A percentile compares a stretch with the other conserved stretches of the same genome.
Conservation (phyloP, 64 coral and sea anemone species). For the Orbicella faveolata region DNA sequence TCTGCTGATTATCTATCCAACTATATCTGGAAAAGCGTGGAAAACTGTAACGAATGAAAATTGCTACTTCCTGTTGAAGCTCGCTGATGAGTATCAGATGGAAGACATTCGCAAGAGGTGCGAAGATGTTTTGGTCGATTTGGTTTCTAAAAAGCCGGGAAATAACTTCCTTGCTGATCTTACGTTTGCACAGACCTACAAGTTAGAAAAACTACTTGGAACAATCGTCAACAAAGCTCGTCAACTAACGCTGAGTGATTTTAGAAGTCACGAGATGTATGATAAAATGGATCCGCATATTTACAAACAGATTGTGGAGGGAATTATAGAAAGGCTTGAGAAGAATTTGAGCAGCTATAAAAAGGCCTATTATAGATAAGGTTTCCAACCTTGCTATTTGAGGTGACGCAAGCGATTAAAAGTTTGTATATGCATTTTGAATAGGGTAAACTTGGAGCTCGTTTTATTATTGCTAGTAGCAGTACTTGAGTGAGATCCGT, state of each 20-base stretch:
- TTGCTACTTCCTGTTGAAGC: slow-evolving; percentile 31
- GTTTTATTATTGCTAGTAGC: too few relatives aligned
- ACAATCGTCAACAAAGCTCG: slow-evolving; percentile 52
- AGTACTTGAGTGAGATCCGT: too few relatives aligned
- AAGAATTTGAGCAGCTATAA: too few relatives aligned
- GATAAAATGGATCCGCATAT: slow-evolving; percentile 1
- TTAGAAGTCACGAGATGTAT: slow-evolving; percentile 31
- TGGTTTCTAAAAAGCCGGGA: not conserved
- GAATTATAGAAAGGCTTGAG: slow-evolving; percentile 17
- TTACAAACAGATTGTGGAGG: slow-evolving; percentile 21
- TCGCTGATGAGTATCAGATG: slow-evolving; percentile 67
- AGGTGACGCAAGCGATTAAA: too few relatives aligned
- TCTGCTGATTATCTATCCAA: slow-evolving; percentile 53
- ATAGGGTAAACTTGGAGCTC: too few relatives aligned
- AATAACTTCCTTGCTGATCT: slow-evolving; percentile 8
- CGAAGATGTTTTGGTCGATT: slow-evolving; percentile 27
- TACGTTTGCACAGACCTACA: slow-evolving; percentile 26
- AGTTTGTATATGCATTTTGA: too few relatives aligned
- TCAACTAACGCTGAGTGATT: slow-evolving; percentile 3
- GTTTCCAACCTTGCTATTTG: too few relatives aligned
- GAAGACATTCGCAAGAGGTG: slow-evolving; percentile 24
- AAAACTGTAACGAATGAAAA: slow-evolving; percentile 19
- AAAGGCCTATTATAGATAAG: too few relatives aligned
- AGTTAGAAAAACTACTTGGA: slow-evolving; percentile 13
- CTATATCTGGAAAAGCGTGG: not conserved